Percentiles rank a stretch among this genome's conserved stretches.
These are phyloP conservation scores for Lasioglossum malachurum DNA, from an alignment of 2,888 invertebrate species.

Conservation along the genomic window DNA sequence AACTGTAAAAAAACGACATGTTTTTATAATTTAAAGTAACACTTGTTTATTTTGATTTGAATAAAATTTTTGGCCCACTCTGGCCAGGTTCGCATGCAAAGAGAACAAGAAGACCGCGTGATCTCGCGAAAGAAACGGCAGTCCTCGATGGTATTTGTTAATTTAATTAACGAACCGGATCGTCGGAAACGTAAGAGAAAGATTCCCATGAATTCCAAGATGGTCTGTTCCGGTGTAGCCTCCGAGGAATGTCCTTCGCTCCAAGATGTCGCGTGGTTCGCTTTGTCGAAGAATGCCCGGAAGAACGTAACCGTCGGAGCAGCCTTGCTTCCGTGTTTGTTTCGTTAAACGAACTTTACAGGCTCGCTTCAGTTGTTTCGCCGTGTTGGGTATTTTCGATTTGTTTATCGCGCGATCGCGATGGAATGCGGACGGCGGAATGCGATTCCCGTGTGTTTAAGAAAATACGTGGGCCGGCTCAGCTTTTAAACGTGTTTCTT, in stretches of 20 bases:
- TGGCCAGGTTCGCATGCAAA: not conserved
- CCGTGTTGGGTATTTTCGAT: not conserved
- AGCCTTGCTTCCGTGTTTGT: not conserved
- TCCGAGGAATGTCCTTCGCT: slow-evolving; percentile 2
- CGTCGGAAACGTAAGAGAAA: not conserved
- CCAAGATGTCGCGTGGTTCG: not conserved
- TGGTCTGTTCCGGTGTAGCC: slow-evolving; percentile 2
- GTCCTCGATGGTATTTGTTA: not conserved
- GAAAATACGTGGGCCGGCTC: not conserved
- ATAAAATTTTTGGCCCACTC: too few species aligned
- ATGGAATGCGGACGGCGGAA: not conserved
- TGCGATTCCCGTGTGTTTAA: not conserved
- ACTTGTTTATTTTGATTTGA: too few species aligned
- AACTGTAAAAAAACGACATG: too few species aligned
- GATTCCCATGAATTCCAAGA: slow-evolving; percentile 27
- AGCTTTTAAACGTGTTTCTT: not conserved
- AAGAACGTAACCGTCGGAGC: not conserved
- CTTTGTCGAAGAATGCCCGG: not conserved
- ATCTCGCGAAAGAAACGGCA: not conserved
- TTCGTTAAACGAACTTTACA: not conserved
- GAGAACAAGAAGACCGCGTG: not conserved
- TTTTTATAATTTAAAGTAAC: too few species aligned
- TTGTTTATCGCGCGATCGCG: not conserved
- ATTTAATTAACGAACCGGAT: not conserved
- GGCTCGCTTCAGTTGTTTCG: not conserved